Evolutionary conservation across 2,113 vertebrate genomes (phyloP).

Genomic region (Leucoraja erinaceus): DNA sequence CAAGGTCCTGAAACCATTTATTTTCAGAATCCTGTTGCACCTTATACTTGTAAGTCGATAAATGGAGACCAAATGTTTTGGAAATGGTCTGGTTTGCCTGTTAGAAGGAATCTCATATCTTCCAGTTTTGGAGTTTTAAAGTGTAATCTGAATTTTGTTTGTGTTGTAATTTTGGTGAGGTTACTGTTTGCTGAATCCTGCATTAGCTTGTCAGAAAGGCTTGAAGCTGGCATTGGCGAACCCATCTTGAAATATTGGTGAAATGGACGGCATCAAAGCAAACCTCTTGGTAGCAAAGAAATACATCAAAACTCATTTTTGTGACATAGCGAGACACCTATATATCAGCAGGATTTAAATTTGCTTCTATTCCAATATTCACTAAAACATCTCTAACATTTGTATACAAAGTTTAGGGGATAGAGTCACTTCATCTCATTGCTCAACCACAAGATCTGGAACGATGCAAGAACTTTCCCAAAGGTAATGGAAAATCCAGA

Average conservation of each 20-base stretch:
- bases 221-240: not conserved
- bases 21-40: too few species aligned
- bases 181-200: not conserved
- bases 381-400: not conserved
- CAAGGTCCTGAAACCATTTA: too few species aligned
- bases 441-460: not conserved
- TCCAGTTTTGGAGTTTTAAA: too few species aligned
- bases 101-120: too few species aligned
- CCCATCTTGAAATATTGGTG: not conserved
- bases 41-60: too few species aligned
- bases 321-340: not conserved
- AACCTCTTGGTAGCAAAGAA: too few species aligned
- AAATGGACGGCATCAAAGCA: not conserved
- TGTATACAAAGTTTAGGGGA: not conserved
- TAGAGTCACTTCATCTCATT: not conserved
- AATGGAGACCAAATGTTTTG: too few species aligned
- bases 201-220: not conserved
- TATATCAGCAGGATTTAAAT: not conserved
- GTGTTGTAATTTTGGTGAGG: too few species aligned
- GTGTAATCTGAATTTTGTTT: not conserved
- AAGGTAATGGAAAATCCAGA: not conserved
- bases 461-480: not conserved
- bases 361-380: not conserved
- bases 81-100: too few species aligned
- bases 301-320: not conserved